phyloP scores from a whole-genome alignment of 1,140 invertebrate species.

The Caenorhabditis elegans region WBcel235 BX284604.4:8637501-8638000 shows the following conservation, averaged over 20 bases:
- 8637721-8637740: conserved; percentile 31
- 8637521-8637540: conserved; percentile 98
- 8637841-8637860: not conserved
- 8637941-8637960: no score
- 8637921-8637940: no score
- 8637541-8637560: conserved; percentile 88
- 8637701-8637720: conserved; percentile 16
- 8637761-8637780: conserved; percentile 21
- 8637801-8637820: conserved; percentile 21
- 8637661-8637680: conserved; percentile 42
- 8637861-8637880: no score
- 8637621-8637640: conserved; percentile 83
- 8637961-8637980: no score
- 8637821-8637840: not conserved
- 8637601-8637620: conserved; percentile 82
- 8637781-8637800: conserved; percentile 41
- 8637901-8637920: no score
- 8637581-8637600: conserved; percentile 87
- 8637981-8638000: no score
- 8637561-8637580: conserved; percentile 93
- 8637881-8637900: no score
- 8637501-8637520: conserved; percentile 73
- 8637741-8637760: conserved; percentile 32
- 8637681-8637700: not conserved
- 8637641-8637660: conserved; percentile 39